phyloP scores from a whole-genome alignment of 2,888 invertebrate species.

The Tenthredo distinguenda region DNA sequence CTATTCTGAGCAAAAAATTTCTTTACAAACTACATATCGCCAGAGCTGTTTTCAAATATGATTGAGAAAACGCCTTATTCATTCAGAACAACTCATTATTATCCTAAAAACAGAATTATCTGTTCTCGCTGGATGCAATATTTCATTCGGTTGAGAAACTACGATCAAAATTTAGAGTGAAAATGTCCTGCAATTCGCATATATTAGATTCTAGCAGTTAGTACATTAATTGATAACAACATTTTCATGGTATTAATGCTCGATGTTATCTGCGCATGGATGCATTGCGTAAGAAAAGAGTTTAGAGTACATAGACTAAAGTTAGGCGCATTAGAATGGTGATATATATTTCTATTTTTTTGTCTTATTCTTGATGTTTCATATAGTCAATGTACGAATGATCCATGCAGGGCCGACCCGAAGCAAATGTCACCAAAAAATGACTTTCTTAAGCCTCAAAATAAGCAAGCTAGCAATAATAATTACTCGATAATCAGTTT shows the following conservation, averaged over 20 bases:
- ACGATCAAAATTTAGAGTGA: neutral
- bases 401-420: slow-evolving; percentile 77
- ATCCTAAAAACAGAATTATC: neutral
- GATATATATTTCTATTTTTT: slow-evolving; percentile 15
- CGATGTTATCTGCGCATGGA: neutral
- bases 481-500: slow-evolving; percentile 10
- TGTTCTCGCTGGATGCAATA: neutral
- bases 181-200: neutral
- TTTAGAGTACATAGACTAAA: neutral
- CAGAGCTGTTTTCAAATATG: neutral
- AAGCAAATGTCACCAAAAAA: slow-evolving; percentile 59
- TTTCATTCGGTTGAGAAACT: neutral
- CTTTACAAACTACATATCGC: neutral
- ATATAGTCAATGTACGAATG: slow-evolving; percentile 56
- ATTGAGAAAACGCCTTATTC: neutral
- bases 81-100: neutral
- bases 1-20: neutral
- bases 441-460: slow-evolving; percentile 16
- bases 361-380: neutral
- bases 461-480: slow-evolving; percentile 48
- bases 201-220: neutral
- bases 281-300: neutral
- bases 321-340: slow-evolving; percentile 49
- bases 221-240: neutral
- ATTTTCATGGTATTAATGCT: neutral